Base-by-base conservation (phyloP, 2,797 vertebrate species). In the Mormyrus hasselquistii region DNA sequence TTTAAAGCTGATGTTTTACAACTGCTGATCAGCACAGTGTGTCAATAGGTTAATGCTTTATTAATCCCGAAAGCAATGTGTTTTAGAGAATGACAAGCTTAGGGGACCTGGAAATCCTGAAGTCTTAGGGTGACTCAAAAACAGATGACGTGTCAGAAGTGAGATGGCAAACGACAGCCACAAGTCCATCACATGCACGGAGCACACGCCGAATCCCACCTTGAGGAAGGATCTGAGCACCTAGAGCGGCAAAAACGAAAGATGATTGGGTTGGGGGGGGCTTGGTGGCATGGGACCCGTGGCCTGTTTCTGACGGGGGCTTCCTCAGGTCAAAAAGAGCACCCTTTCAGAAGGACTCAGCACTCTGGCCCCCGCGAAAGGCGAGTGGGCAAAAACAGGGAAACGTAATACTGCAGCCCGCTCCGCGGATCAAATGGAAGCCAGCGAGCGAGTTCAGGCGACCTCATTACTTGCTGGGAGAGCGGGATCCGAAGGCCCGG, bases 381-480 rank as follows among this genome's bases (percentile, higher is more conserved):
- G n/a, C 34, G 65, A 86, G 47, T 9, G 14, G 38, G 14, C 5
- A 19, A 22, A 34, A 44, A 49, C 73, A 69, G 57, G 49, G 76
- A 57, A 82, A 88, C 1, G 14, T 87, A 16, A 79, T 88, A 88
- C 55, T 25, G 85, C 59, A 29, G 59, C 83, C 82, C 53, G 59
- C 83, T 86, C 53, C 44, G 2, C 25, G 34, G 62, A 89, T 90
- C 89, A 90, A 88, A 88, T 55, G 38, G 69, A 79, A 89, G 34
- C 69, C 88, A 59, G 38, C 53, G 41, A 88, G 85, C 8, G 79
- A 44, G 41, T n/a, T 65, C 76, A 34, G 88, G 69, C 50, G 76
- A 89, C 88, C 90, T 90, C 59, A 90, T 88, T 90, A 88, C 82
- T 89, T 47, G 29, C 19, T 12, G n/a, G 50, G 47, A 88, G 85